These are phyloP conservation scores for Sebastolobus altivelis DNA, from an alignment of 2,797 vertebrate genomes.

Conservation along the genomic window DNA sequence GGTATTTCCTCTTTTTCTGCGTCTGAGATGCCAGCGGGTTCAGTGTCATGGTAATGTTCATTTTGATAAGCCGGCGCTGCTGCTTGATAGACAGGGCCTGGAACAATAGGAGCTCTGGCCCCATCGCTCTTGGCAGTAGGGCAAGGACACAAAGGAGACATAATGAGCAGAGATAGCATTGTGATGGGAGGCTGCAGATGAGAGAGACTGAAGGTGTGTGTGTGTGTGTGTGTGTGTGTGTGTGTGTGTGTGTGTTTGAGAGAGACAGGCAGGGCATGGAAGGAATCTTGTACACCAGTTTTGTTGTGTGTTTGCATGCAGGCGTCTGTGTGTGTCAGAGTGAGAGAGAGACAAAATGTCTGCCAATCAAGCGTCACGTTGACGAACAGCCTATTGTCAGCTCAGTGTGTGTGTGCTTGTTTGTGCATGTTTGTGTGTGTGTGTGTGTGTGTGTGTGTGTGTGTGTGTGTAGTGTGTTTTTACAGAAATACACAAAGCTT, in stretches of 20 bases:
- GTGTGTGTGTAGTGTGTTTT: constrained; percentile 2
- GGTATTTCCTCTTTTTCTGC: constrained; percentile 60
- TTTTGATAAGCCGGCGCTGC: constrained; percentile 69
- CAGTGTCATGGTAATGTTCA: constrained; percentile 80
- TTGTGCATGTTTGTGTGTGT: not conserved
- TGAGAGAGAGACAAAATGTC: constrained; percentile 40
- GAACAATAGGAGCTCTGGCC: constrained; percentile 70
- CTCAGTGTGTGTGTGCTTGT: not conserved
- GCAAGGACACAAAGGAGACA: constrained; percentile 73
- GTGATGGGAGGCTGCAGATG: constrained; percentile 62
- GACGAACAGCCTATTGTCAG: constrained; percentile 39
- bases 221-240: constrained; percentile 11
- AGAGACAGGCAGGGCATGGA: constrained; percentile 8
- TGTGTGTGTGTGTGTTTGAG: constrained; percentile 11
- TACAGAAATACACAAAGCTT: constrained; percentile 56
- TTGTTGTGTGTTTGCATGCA: constrained; percentile 46
- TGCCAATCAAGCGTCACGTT: constrained; percentile 52
- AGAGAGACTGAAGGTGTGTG: constrained; percentile 42
- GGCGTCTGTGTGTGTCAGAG: constrained; percentile 43
- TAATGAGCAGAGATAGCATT: constrained; percentile 79
- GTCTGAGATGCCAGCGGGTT: constrained; percentile 55
- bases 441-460: constrained; percentile 16
- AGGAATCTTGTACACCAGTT: constrained; percentile 32
- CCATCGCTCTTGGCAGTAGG: constrained; percentile 60
- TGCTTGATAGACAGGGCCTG: constrained; percentile 67